Conservation (phyloP, 2,113 vertebrate species). For the Trogon surrucura region DNA sequence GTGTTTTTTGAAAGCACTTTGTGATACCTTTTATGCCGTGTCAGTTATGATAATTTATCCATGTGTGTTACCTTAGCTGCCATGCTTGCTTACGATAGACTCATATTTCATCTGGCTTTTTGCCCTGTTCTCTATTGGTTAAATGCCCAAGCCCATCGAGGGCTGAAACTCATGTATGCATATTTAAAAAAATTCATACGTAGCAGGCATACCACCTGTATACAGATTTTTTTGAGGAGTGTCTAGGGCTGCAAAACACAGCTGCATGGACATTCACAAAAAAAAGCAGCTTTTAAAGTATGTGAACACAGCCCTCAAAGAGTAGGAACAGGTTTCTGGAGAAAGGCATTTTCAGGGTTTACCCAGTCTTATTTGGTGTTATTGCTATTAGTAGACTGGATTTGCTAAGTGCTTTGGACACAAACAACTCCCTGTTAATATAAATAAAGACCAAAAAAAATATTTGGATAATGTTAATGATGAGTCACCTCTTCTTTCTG, state of each 20-base stretch:
- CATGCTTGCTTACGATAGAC: background rate
- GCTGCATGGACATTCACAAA: background rate
- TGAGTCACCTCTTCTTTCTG: conserved; percentile 26
- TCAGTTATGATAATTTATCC: background rate
- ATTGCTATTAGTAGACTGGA: background rate
- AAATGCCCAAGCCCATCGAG: background rate
- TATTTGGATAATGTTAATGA: background rate
- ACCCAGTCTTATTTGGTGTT: background rate
- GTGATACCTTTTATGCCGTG: background rate
- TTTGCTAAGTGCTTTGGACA: background rate
- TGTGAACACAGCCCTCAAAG: background rate
- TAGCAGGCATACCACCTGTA: background rate
- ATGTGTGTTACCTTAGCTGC: background rate
- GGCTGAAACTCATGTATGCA: background rate
- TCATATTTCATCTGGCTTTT: background rate
- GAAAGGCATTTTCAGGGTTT: background rate
- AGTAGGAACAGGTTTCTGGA: background rate
- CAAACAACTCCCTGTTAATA: background rate
- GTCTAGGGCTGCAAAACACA: background rate
- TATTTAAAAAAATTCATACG: background rate
- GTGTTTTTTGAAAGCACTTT: background rate
- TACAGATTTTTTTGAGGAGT: background rate
- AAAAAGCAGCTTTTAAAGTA: background rate
- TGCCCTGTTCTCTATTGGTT: background rate
- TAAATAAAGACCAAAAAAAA: background rate